Percentiles rank a stretch among this genome's conserved stretches.
phyloP scores from a whole-genome alignment of 2,113 vertebrate species.

The Campylomormyrus tamandua region DNA sequence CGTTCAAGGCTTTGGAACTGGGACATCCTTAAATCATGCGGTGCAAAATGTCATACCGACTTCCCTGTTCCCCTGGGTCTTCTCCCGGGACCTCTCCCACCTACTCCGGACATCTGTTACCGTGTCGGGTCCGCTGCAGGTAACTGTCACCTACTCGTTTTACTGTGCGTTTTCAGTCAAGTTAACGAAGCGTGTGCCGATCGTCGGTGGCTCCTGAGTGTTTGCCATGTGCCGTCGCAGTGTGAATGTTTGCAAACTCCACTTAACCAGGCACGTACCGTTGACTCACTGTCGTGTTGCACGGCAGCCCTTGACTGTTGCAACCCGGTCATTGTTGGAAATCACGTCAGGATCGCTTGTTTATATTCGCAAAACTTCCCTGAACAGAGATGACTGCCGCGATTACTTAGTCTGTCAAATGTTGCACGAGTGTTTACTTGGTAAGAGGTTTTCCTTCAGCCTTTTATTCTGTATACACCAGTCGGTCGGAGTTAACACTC shows the following conservation, averaged over 20 bases:
- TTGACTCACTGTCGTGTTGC: background rate
- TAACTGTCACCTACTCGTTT: constrained; percentile 29
- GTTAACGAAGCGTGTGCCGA: background rate
- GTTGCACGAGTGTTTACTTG: background rate
- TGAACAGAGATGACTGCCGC: background rate
- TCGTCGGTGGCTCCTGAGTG: background rate
- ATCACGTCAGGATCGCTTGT: background rate
- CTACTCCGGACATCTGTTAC: constrained; percentile 34
- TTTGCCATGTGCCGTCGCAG: background rate
- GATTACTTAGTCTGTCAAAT: background rate
- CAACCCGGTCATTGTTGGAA: background rate
- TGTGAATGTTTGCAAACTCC: background rate
- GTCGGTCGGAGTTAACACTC: background rate
- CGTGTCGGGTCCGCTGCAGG: constrained; percentile 50
- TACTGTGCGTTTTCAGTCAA: background rate
- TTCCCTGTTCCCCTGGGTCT: constrained; percentile 50
- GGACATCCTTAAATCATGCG: constrained; percentile 43
- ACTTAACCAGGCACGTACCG: background rate
- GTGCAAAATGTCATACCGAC: constrained; percentile 52
- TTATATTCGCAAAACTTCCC: background rate
- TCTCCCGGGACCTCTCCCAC: constrained; percentile 48
- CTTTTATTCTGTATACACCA: background rate
- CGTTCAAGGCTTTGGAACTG: background rate
- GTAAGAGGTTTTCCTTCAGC: background rate
- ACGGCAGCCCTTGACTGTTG: background rate